phyloP scores from a whole-genome alignment of 2,797 vertebrate species.

The Gymnothorax reevesii region DNA sequence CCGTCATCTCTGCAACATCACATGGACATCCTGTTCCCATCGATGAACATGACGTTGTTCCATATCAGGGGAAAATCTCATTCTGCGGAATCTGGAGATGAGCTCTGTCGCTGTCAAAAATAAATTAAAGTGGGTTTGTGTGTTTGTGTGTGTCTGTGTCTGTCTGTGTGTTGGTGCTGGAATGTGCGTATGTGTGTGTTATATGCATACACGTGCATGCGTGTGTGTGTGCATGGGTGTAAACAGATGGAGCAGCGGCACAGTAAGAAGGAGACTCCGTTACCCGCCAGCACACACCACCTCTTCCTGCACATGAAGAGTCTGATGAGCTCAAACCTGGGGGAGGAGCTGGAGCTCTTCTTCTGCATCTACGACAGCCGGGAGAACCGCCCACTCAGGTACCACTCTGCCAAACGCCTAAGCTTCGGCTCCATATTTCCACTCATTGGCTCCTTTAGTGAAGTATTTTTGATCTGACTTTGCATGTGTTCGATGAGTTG shows the following conservation, averaged over 20 bases:
- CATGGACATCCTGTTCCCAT: not conserved
- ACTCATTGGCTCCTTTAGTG: no score
- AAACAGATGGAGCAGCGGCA: conserved; percentile 94
- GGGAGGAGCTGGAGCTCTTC: conserved; percentile 94
- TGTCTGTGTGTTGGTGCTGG: not conserved
- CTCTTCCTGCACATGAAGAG: conserved; percentile 96
- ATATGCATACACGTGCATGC: not conserved
- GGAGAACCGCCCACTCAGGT: conserved; percentile 95
- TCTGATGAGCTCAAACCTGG: conserved; percentile 92
- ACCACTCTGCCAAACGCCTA: conserved; percentile 9
- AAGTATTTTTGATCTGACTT: no score
- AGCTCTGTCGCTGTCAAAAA: not conserved
- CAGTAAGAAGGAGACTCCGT: conserved; percentile 88
- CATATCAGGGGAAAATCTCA: not conserved
- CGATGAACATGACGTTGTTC: not conserved
- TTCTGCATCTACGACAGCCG: conserved; percentile 95
- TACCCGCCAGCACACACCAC: conserved; percentile 91
- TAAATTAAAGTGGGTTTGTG: not conserved
- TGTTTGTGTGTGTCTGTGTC: not conserved
- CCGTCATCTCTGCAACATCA: not conserved
- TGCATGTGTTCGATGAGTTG: not conserved
- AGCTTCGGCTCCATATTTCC: no score
- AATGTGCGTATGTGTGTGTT: no score
- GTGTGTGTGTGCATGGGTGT: not conserved
- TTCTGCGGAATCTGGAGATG: not conserved